These are phyloP conservation scores for Delphinapterus leucas DNA, from an alignment of 2,113 vertebrate genomes.

Conservation along the genomic window DNA sequence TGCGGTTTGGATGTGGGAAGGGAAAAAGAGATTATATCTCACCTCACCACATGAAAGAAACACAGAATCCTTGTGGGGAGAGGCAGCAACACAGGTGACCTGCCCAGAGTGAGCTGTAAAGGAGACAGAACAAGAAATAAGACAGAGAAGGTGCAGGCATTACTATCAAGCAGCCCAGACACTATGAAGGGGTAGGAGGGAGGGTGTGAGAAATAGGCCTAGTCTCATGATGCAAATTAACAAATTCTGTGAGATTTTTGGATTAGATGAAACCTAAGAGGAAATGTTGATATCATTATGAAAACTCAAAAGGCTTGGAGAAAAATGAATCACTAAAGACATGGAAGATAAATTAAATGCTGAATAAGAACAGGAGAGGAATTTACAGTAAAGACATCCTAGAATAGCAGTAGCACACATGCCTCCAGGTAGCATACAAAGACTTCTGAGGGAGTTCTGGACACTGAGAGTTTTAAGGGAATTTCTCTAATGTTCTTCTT, in stretches of 20 bases:
- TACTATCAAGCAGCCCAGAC: neutral
- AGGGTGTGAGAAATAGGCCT: neutral
- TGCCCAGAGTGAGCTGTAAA: constrained; percentile 88
- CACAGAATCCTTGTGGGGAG: constrained; percentile 90
- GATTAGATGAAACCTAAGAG: neutral
- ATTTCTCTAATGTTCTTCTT: neutral
- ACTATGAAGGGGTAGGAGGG: neutral
- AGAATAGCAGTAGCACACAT: neutral
- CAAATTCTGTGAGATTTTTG: neutral
- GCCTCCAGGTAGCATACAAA: neutral
- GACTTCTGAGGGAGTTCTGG: neutral
- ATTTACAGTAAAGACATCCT: neutral
- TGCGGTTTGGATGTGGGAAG: neutral
- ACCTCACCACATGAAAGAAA: constrained; percentile 96
- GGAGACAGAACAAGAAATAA: constrained; percentile 57
- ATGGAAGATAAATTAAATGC: neutral
- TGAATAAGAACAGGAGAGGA: neutral
- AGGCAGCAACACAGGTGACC: constrained; percentile 90
- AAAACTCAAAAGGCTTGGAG: neutral
- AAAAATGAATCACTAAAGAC: neutral
- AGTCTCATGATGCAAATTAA: neutral
- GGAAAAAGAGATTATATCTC: constrained; percentile 42
- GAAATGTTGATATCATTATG: neutral
- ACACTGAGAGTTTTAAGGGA: neutral
- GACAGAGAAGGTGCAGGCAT: neutral